phyloP scores from a whole-genome alignment of 2,113 vertebrate genomes.

The Lepisosteus oculatus region DNA sequence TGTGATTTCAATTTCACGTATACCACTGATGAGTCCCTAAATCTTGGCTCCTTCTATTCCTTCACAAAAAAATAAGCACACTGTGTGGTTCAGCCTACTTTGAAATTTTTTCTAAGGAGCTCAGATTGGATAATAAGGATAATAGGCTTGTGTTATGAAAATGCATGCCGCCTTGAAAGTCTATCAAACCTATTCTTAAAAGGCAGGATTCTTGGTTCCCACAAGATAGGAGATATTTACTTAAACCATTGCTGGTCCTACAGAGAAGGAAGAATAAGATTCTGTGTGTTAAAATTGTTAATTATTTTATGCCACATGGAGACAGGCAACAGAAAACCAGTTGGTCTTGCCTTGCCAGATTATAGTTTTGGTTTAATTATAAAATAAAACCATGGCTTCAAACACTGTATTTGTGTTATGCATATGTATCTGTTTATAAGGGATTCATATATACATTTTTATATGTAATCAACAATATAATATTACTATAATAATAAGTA shows the following conservation, averaged over 20 bases:
- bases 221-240: background rate
- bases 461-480: no score
- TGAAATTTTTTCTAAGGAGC: background rate
- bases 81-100: background rate
- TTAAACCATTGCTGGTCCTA: background rate
- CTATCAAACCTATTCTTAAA: background rate
- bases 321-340: background rate
- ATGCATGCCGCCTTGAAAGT: constrained; percentile 2
- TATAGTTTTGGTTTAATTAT: background rate
- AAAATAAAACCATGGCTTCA: no score
- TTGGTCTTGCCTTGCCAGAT: background rate
- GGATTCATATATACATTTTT: no score
- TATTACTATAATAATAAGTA: no score
- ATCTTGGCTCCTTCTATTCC: background rate
- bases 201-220: background rate
- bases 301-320: constrained; percentile 1
- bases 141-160: background rate
- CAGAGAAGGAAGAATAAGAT: background rate
- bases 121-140: background rate
- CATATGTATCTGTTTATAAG: no score
- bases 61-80: background rate
- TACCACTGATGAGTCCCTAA: constrained; percentile 10
- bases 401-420: no score
- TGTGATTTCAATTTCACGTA: constrained; percentile 10
- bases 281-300: background rate